phyloP scores from a whole-genome alignment of 2,113 vertebrate genomes.

The Apodemus speciosus region DNA sequence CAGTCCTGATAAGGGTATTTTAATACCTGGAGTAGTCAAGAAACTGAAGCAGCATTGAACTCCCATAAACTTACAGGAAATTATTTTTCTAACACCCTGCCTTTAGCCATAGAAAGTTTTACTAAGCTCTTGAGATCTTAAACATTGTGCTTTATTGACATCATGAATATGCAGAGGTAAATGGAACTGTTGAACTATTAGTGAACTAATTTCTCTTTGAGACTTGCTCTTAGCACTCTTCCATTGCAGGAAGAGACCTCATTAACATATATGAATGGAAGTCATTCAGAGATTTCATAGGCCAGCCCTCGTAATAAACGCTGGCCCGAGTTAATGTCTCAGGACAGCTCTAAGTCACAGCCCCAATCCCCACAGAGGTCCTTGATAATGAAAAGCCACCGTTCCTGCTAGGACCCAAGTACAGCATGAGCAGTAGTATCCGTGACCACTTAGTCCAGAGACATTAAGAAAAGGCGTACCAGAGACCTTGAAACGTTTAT shows the following conservation, averaged over 20 bases:
- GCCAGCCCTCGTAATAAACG: constrained; percentile 74
- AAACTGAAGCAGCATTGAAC: constrained; percentile 29
- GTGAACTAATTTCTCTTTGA: constrained; percentile 60
- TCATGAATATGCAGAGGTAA: constrained; percentile 41
- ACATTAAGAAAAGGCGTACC: constrained; percentile 70
- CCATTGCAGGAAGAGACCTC: constrained; percentile 44
- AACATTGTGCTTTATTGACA: not conserved
- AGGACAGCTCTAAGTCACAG: constrained; percentile 80
- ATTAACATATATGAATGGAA: constrained; percentile 56
- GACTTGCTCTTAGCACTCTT: constrained; percentile 50
- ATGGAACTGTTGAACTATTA: constrained; percentile 13
- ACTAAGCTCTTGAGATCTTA: not conserved
- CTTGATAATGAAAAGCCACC: constrained; percentile 66
- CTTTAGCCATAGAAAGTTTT: constrained; percentile 25
- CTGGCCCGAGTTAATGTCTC: constrained; percentile 81
- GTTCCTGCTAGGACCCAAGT: constrained; percentile 59
- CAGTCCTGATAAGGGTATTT: constrained; percentile 49
- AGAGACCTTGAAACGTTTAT: constrained; percentile 74
- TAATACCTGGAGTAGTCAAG: constrained; percentile 14
- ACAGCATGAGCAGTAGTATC: constrained; percentile 56
- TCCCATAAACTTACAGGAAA: constrained; percentile 12
- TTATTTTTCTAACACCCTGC: constrained; percentile 39
- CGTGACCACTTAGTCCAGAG: constrained; percentile 76
- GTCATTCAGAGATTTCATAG: constrained; percentile 69
- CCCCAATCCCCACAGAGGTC: constrained; percentile 66